Evolutionary conservation across 2,888 invertebrate species (phyloP).

Genomic region (Harpalus rubripes): DNA sequence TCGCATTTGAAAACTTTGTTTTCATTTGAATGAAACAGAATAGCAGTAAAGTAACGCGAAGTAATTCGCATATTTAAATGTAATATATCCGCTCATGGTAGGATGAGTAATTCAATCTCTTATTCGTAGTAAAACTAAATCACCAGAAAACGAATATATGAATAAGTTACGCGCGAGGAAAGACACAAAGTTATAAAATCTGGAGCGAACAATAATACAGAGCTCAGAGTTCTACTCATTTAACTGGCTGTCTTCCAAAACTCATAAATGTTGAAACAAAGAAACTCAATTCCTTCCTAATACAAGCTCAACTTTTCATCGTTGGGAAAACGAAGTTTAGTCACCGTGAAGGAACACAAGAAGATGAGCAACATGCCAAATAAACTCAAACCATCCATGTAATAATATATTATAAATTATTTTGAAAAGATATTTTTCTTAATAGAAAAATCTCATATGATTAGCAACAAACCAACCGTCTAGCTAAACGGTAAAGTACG

Average conservation of each 20-base stretch:
- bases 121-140: conserved; percentile 43
- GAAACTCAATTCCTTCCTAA: conserved; percentile 27
- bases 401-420: not conserved
- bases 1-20: not conserved
- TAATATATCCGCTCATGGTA: conserved; percentile 14
- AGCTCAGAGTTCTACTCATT: conserved; percentile 12
- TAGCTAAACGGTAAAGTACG: too few species aligned
- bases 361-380: not conserved
- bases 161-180: conserved; percentile 42
- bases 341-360: not conserved
- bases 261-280: conserved; percentile 55
- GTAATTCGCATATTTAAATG: conserved; percentile 31
- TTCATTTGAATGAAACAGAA: not conserved
- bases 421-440: too few species aligned
- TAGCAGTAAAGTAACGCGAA: not conserved
- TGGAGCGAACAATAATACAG: conserved; percentile 38
- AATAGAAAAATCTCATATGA: too few species aligned
- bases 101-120: conserved; percentile 37
- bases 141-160: conserved; percentile 49
- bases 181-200: conserved; percentile 51
- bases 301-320: conserved; percentile 38
- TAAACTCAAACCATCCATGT: not conserved
- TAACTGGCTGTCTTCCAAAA: conserved; percentile 46
- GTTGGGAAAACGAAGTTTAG: conserved; percentile 11
- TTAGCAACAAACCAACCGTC: too few species aligned